Evolutionary conservation across 2,113 vertebrate species (phyloP).

Genomic region (Tichodroma muraria): DNA sequence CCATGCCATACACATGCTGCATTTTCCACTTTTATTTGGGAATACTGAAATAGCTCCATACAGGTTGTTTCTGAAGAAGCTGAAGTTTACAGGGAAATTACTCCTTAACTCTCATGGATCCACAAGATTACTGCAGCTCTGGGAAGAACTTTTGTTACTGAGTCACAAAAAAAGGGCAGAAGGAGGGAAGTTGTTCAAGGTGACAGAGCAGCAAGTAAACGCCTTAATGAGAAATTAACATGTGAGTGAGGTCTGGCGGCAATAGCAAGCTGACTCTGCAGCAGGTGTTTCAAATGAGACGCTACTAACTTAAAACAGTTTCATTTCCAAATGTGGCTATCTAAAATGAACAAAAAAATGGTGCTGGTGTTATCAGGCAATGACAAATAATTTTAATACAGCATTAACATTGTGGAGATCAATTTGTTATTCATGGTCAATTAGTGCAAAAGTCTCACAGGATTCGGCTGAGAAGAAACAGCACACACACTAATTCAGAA

Average conservation of each 20-base stretch:
- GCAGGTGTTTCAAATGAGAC: neutral
- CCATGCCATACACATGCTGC: neutral
- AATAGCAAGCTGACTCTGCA: neutral
- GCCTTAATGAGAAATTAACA: neutral
- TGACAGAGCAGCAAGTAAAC: neutral
- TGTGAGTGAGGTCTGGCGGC: neutral
- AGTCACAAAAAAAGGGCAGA: neutral
- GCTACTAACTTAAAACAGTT: neutral
- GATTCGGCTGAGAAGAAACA: neutral
- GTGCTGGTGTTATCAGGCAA: neutral
- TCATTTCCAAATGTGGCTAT: neutral
- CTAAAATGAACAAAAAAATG: neutral
- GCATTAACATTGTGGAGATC: rapidly evolving
- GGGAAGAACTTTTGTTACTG: neutral
- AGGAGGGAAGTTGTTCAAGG: neutral
- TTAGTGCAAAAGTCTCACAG: neutral
- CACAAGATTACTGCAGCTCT: neutral
- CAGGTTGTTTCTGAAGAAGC: neutral
- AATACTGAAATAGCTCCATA: neutral
- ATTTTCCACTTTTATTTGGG: neutral
- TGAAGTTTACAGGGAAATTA: neutral
- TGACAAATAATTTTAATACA: neutral
- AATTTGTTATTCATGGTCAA: neutral
- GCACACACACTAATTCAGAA: neutral
- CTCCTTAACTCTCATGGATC: neutral